Evolutionary conservation across 2,797 vertebrate genomes (phyloP).

Genomic region (Chaenodraco wilsoni): DNA sequence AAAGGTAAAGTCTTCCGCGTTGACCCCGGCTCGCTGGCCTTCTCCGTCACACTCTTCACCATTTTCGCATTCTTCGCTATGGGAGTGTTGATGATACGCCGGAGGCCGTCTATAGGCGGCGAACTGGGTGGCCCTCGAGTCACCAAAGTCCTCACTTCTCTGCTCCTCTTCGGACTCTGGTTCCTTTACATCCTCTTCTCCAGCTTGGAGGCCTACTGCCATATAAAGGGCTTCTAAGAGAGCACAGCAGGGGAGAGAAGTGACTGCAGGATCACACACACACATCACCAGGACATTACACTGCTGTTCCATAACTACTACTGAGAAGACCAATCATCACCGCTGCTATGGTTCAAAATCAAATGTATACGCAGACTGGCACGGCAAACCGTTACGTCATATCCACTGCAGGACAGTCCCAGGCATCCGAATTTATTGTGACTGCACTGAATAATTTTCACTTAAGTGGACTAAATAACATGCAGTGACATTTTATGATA

Average conservation of each 20-base stretch:
- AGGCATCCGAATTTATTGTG: slow-evolving; percentile 31
- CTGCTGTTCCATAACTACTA: slow-evolving; percentile 21
- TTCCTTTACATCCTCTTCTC: slow-evolving; percentile 93
- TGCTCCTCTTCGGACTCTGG: slow-evolving; percentile 91
- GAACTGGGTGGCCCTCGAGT: slow-evolving; percentile 90
- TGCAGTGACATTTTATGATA: slow-evolving; percentile 29
- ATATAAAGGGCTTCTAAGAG: slow-evolving; percentile 91
- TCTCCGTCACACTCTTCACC: slow-evolving; percentile 96
- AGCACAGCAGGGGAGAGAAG: slow-evolving; percentile 20
- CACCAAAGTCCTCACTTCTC: slow-evolving; percentile 84
- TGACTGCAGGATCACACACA: slow-evolving; percentile 28
- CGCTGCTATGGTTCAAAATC: slow-evolving; percentile 62
- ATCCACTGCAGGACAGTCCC: slow-evolving; percentile 34
- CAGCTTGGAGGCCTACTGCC: slow-evolving; percentile 95
- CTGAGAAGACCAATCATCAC: slow-evolving; percentile 36
- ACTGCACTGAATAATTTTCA: slow-evolving; percentile 17
- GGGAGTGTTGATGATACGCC: slow-evolving; percentile 88
- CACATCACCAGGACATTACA: slow-evolving; percentile 33
- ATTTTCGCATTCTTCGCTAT: slow-evolving; percentile 92
- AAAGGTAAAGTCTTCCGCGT: slow-evolving; percentile 89
- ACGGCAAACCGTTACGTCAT: slow-evolving; percentile 18
- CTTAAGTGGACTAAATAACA: slow-evolving; percentile 20
- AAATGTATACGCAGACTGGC: slow-evolving; percentile 22
- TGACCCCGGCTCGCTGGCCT: slow-evolving; percentile 91
- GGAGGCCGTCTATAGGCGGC: slow-evolving; percentile 90